These are phyloP conservation scores for Alcis repandata DNA, from an alignment of 2,888 invertebrate species.

Conservation along the genomic window DNA sequence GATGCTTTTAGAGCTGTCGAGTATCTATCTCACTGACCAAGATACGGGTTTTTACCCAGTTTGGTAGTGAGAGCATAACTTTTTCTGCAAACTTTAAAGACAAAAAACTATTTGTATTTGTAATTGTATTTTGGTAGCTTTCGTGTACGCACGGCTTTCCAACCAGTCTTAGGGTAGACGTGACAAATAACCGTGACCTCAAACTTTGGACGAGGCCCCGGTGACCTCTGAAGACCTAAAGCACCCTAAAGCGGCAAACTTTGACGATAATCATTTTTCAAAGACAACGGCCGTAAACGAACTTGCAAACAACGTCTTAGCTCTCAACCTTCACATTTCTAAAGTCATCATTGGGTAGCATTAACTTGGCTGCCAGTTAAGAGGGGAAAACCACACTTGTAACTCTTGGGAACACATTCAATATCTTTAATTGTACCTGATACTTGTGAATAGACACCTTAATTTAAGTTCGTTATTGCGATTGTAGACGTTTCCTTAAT, in stretches of 20 bases:
- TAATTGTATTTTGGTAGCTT: not conserved
- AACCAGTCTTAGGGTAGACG: not conserved
- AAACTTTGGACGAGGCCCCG: slow-evolving; percentile 42
- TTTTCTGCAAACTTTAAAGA: too few relatives aligned
- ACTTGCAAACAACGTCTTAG: slow-evolving; percentile 46
- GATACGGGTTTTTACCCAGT: too few relatives aligned
- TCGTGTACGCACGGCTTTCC: not conserved
- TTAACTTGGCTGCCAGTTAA: slow-evolving; percentile 14
- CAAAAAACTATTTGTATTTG: too few relatives aligned
- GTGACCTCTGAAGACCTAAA: slow-evolving; percentile 44
- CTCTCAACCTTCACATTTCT: slow-evolving; percentile 18
- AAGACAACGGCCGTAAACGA: slow-evolving; percentile 46
- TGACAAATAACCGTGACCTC: slow-evolving; percentile 26
- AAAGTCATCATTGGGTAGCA: slow-evolving; percentile 22
- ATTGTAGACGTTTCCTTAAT: too few relatives aligned
- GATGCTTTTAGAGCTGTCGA: too few relatives aligned
- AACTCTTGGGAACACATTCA: too few relatives aligned
- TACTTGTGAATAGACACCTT: too few relatives aligned
- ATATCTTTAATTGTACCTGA: too few relatives aligned
- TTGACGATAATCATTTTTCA: slow-evolving; percentile 71
- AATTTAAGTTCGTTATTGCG: too few relatives aligned
- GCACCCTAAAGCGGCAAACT: slow-evolving; percentile 65
- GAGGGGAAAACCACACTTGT: not conserved
- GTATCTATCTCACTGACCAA: too few relatives aligned
- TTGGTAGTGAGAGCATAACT: too few relatives aligned